Conservation (phyloP, 2,797 vertebrate genomes). For the Gallinago stenura region DNA sequence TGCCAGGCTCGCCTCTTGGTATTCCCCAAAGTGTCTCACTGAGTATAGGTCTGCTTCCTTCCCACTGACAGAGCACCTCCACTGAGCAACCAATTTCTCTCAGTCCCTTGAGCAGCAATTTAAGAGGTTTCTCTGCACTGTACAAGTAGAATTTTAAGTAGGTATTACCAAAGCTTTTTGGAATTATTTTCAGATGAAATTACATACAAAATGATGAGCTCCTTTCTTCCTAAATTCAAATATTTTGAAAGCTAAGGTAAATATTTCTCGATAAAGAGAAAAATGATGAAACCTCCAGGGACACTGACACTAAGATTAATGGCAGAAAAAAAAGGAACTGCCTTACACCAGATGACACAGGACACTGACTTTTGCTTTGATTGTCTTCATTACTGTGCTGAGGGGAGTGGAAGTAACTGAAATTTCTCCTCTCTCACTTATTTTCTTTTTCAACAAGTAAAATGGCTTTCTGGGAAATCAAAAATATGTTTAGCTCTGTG, state of each 20-base stretch:
- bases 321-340: neutral
- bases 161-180: neutral
- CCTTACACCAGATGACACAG: neutral
- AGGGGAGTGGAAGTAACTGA: neutral
- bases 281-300: neutral
- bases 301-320: neutral
- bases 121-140: neutral
- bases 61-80: neutral
- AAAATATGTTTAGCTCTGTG: neutral
- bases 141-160: neutral
- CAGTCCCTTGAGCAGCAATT: neutral
- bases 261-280: constrained; percentile 10
- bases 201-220: neutral
- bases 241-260: neutral
- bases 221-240: neutral
- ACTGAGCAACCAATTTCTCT: neutral
- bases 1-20: neutral
- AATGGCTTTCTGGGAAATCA: neutral
- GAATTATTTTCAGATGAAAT: constrained; percentile 30
- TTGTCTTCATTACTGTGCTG: neutral
- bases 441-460: neutral
- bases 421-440: neutral
- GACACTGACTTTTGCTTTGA: neutral
- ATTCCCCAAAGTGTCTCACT: neutral
- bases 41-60: neutral